Conservation (phyloP, 2,888 invertebrate genomes). For the Agrotis ipsilon region DNA sequence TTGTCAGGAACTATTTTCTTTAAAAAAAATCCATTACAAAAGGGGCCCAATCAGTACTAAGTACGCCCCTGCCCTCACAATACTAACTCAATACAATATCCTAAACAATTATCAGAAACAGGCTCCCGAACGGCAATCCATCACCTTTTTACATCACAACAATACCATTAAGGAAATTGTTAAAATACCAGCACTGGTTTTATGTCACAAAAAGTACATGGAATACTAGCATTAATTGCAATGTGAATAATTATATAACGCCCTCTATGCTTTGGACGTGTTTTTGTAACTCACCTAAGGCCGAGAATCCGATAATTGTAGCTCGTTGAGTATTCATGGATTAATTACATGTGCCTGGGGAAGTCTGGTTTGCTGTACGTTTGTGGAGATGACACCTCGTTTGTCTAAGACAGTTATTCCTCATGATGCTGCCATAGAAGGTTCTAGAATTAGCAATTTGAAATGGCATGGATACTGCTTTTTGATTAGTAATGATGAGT, state of each 20-base stretch:
- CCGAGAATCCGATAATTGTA: constrained; percentile 69
- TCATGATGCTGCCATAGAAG: constrained; percentile 37
- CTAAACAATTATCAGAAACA: constrained; percentile 43
- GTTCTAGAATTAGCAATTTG: constrained; percentile 42
- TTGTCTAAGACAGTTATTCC: constrained; percentile 18
- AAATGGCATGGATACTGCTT: constrained; percentile 25
- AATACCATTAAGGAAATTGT: constrained; percentile 78
- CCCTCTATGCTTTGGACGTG: constrained; percentile 52
- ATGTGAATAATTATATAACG: constrained; percentile 76
- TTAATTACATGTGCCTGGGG: constrained; percentile 53
- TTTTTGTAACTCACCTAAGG: constrained; percentile 49
- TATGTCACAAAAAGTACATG: constrained; percentile 70
- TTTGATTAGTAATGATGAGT: constrained; percentile 12
- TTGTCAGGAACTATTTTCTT: too few relatives aligned
- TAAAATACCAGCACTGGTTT: constrained; percentile 74
- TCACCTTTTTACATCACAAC: constrained; percentile 67
- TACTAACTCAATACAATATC: constrained; percentile 28
- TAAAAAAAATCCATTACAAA: too few relatives aligned
- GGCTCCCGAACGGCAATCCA: constrained; percentile 38
- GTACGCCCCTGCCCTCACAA: constrained; percentile 13
- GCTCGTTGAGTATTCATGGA: constrained; percentile 56
- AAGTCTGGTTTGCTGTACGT: constrained; percentile 25
- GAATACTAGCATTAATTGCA: constrained; percentile 74
- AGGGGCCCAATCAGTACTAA: too few relatives aligned
- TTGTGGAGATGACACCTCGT: constrained; percentile 22